Evolutionary conservation across 2,888 invertebrate species (phyloP).

Genomic region (Cataglyphis cursor): DNA sequence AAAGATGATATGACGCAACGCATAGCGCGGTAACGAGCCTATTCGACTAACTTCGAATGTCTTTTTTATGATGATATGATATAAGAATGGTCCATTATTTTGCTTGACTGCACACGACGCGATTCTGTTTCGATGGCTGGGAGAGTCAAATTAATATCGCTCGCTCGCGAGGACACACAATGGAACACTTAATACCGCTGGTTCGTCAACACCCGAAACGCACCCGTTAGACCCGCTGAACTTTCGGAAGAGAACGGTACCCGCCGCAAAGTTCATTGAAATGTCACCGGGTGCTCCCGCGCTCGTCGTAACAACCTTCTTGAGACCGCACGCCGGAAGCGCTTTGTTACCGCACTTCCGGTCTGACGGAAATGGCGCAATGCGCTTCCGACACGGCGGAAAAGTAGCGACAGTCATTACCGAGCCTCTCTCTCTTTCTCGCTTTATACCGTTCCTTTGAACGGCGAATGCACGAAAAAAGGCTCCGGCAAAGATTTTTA

Average conservation of each 20-base stretch:
- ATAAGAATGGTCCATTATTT: slow-evolving; percentile 24
- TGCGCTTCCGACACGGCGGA: slow-evolving; percentile 80
- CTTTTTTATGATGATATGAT: not conserved
- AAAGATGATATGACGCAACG: not conserved
- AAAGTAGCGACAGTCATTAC: slow-evolving; percentile 79
- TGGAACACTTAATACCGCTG: slow-evolving; percentile 60
- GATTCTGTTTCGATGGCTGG: not conserved
- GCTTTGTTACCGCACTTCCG: slow-evolving; percentile 81
- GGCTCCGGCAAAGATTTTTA: slow-evolving; percentile 32
- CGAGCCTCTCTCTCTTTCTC: slow-evolving; percentile 60
- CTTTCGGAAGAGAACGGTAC: slow-evolving; percentile 77
- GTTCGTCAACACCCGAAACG: slow-evolving; percentile 73
- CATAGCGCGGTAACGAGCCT: not conserved
- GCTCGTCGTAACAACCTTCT: slow-evolving; percentile 73
- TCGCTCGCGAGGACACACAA: slow-evolving; percentile 21
- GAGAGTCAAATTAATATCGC: slow-evolving; percentile 39
- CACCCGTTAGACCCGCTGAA: slow-evolving; percentile 73
- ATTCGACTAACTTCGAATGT: slow-evolving; percentile 23
- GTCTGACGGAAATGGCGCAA: slow-evolving; percentile 80
- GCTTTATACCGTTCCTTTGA: slow-evolving; percentile 50
- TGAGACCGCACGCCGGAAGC: slow-evolving; percentile 79
- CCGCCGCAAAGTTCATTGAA: slow-evolving; percentile 82
- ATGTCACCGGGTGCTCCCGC: slow-evolving; percentile 77
- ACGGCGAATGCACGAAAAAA: slow-evolving; percentile 46
- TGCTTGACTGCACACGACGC: slow-evolving; percentile 9